Evolutionary conservation across 2,888 invertebrate species (phyloP).

Genomic region (Boloria euphrosyne): DNA sequence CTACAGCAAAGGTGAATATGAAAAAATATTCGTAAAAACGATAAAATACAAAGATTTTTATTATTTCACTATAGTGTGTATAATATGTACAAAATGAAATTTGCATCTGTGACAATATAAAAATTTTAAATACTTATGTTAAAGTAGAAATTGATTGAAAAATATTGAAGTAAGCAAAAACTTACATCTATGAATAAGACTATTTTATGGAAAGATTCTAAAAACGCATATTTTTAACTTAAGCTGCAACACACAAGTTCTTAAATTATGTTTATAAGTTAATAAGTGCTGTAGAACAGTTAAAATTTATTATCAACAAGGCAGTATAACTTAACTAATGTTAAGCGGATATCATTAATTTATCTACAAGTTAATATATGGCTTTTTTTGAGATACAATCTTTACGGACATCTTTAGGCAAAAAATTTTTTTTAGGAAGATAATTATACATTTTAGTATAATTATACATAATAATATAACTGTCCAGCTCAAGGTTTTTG

Average conservation of each 20-base stretch:
- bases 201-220: background rate
- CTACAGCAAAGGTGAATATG: too few relatives aligned
- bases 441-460: background rate
- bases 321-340: slow-evolving; percentile 3
- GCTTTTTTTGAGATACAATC: slow-evolving; percentile 11
- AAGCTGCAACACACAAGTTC: background rate
- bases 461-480: background rate
- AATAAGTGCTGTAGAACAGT: slow-evolving; percentile 15
- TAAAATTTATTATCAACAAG: slow-evolving; percentile 24
- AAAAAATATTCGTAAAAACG: background rate
- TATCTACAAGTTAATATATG: slow-evolving; percentile 14
- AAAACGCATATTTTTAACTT: background rate
- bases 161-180: too few relatives aligned
- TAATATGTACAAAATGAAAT: too few relatives aligned
- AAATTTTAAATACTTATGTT: too few relatives aligned
- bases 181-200: too few relatives aligned
- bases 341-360: slow-evolving; percentile 28
- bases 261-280: slow-evolving; percentile 11
- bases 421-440: too few relatives aligned
- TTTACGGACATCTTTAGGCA: background rate
- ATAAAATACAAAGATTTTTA: background rate
- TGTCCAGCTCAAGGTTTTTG: background rate
- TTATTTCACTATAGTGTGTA: too few relatives aligned
- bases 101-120: too few relatives aligned
- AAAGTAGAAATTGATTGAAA: too few relatives aligned